Percentiles rank a stretch among this genome's conserved stretches.
These are phyloP conservation scores for Diarsia mendica DNA, from an alignment of 2,888 invertebrate species.

Conservation along the genomic window DNA sequence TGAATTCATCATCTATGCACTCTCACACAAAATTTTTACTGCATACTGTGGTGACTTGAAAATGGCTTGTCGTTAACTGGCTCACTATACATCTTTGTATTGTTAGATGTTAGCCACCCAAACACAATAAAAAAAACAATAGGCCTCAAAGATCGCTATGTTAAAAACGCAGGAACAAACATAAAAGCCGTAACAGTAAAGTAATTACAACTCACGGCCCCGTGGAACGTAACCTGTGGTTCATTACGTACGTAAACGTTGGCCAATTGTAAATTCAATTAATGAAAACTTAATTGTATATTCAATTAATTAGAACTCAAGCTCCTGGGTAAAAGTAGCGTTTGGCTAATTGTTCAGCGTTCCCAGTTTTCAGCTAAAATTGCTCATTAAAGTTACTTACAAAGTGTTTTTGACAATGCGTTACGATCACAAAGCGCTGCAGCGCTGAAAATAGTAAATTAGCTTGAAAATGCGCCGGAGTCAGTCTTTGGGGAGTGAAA, in stretches of 20 bases:
- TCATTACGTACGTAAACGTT: conserved; percentile 23
- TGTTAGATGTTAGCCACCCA: no score
- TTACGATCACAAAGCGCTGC: conserved; percentile 43
- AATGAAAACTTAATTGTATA: conserved; percentile 38
- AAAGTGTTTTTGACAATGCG: conserved; percentile 51
- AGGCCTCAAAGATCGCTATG: background rate
- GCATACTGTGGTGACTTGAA: no score
- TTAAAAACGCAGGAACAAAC: background rate
- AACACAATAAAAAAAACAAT: background rate
- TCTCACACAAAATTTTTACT: background rate
- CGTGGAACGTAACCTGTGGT: background rate
- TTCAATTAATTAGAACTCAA: conserved; percentile 40
- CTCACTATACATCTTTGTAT: no score
- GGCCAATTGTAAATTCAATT: conserved; percentile 44
- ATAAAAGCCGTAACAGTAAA: background rate
- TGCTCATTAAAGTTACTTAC: conserved; percentile 48
- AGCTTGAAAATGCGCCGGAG: conserved; percentile 20
- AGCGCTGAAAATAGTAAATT: conserved; percentile 44
- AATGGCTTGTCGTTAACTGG: no score
- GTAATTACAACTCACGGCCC: background rate
- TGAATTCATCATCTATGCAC: background rate
- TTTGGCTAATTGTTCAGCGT: conserved; percentile 38
- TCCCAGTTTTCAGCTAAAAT: conserved; percentile 42
- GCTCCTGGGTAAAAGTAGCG: conserved; percentile 7
- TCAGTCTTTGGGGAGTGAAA: conserved; percentile 9